Conservation (phyloP, 2,113 vertebrate genomes). For the Excalfactoria chinensis region DNA sequence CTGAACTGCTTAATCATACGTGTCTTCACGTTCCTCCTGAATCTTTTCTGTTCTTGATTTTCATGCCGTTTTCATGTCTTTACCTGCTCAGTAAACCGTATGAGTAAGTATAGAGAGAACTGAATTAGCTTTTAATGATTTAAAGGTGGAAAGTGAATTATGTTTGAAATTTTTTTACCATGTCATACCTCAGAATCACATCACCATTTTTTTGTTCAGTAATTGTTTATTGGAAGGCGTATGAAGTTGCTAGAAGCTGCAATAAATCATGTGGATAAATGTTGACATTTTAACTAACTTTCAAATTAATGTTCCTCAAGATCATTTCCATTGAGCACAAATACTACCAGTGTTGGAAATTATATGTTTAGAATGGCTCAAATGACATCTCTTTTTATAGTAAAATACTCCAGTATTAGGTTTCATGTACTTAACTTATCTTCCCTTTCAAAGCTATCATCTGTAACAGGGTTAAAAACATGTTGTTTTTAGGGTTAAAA, state of each 20-base stretch:
- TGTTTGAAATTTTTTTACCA: not conserved
- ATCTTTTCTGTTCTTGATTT: not conserved
- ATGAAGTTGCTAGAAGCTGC: not conserved
- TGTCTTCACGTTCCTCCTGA: not conserved
- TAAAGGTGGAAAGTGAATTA: not conserved
- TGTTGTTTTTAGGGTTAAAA: not conserved
- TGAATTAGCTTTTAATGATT: not conserved
- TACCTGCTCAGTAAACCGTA: not conserved
- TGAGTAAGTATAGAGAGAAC: not conserved
- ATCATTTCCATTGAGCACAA: not conserved
- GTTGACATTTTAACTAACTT: not conserved
- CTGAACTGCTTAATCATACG: not conserved
- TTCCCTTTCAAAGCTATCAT: not conserved
- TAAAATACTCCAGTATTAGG: not conserved
- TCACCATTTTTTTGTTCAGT: not conserved
- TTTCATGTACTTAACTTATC: not conserved
- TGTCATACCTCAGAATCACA: not conserved
- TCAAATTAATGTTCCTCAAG: not conserved
- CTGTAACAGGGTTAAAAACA: not conserved
- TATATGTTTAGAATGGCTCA: not conserved
- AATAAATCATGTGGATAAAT: not conserved
- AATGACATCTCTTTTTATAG: not conserved
- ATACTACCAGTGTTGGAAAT: not conserved
- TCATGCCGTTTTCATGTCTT: not conserved
- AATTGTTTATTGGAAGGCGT: not conserved